Evolutionary conservation across 1,140 invertebrate genomes (phyloP).

Genomic region (Camponotus vicinus): DNA sequence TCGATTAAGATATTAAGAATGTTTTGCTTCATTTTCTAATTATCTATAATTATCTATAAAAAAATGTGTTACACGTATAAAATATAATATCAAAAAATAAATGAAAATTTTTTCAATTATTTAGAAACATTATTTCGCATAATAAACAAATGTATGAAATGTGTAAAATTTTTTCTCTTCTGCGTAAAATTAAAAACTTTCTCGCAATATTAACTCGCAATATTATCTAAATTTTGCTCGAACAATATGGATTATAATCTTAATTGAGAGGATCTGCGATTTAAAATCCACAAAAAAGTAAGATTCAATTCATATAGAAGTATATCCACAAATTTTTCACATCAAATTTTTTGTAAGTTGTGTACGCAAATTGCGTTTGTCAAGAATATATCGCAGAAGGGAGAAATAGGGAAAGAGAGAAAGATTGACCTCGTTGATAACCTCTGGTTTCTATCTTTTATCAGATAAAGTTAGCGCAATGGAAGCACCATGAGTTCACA

Average conservation of each 20-base stretch:
- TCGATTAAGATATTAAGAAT: neutral
- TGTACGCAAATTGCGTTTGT: constrained; percentile 4
- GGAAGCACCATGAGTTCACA: neutral
- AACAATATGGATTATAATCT: no score
- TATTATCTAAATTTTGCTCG: neutral
- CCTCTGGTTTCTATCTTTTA: constrained; percentile 7
- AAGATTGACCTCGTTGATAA: constrained; percentile 19
- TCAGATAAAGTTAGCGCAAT: constrained; percentile 42
- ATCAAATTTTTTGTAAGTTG: neutral
- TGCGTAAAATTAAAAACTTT: no score
- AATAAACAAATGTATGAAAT: no score
- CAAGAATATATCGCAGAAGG: neutral
- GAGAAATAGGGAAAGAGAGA: no score
- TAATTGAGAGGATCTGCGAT: no score
- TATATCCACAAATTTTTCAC: no score
- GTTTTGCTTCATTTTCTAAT: neutral
- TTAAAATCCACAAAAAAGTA: no score
- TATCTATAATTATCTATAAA: neutral
- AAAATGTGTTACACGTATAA: neutral
- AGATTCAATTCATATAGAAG: no score
- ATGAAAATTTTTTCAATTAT: neutral
- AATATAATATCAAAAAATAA: neutral
- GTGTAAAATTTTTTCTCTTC: no score
- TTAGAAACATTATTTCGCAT: no score
- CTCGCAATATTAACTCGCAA: neutral